phyloP scores from a whole-genome alignment of 2,888 invertebrate genomes.

The Sinohyriopsis cumingii region DNA sequence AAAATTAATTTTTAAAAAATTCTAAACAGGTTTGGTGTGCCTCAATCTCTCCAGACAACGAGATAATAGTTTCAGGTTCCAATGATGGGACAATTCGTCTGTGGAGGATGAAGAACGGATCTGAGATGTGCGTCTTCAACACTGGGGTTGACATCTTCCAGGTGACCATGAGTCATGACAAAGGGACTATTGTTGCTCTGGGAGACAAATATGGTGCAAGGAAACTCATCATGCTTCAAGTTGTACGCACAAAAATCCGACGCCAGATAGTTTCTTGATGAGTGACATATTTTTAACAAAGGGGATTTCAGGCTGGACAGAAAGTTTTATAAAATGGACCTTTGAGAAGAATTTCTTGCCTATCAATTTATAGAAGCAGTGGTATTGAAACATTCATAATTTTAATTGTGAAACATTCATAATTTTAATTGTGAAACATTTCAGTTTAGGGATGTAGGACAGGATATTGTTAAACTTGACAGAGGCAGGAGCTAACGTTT shows the following conservation, averaged over 20 bases:
- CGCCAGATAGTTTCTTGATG: slow-evolving; percentile 56
- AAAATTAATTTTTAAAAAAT: too few relatives aligned
- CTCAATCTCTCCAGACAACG: slow-evolving; percentile 69
- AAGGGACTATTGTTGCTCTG: slow-evolving; percentile 71
- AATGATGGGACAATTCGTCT: slow-evolving; percentile 70
- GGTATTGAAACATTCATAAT: too few relatives aligned
- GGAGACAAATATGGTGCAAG: slow-evolving; percentile 70
- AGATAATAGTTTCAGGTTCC: slow-evolving; percentile 70
- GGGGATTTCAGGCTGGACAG: background rate
- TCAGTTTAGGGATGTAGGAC: too few relatives aligned
- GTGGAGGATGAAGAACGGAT: slow-evolving; percentile 68
- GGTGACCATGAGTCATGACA: slow-evolving; percentile 70
- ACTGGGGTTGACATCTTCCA: slow-evolving; percentile 71
- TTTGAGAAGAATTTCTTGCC: too few relatives aligned
- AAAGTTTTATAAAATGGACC: too few relatives aligned
- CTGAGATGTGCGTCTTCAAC: slow-evolving; percentile 68
- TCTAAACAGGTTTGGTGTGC: slow-evolving; percentile 68
- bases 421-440: too few relatives aligned
- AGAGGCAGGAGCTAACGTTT: too few relatives aligned
- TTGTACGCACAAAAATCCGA: slow-evolving; percentile 62
- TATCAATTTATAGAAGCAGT: too few relatives aligned
- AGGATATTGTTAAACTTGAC: too few relatives aligned
- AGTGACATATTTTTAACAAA: background rate
- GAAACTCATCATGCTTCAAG: slow-evolving; percentile 71
- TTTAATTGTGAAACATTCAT: too few relatives aligned